A percentile compares a stretch with the other conserved stretches of the same genome.
Conservation (phyloP, 2,888 invertebrate species). For the Scelioninae gen. 1 region DNA sequence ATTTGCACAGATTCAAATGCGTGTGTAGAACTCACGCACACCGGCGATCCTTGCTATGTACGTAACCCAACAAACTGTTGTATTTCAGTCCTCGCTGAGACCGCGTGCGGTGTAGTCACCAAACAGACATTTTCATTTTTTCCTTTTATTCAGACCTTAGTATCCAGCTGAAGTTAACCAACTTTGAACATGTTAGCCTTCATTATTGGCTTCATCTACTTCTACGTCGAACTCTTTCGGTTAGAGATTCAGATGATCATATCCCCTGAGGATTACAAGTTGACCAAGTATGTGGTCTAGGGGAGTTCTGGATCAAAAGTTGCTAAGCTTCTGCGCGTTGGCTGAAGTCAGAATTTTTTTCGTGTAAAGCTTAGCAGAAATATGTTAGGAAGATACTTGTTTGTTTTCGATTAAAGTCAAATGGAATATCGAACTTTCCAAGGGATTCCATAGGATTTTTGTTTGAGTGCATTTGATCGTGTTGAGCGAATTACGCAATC, state of each 20-base stretch:
- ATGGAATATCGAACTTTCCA: not conserved
- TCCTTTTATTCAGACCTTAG: not conserved
- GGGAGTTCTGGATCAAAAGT: not conserved
- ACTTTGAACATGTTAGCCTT: conserved; percentile 68
- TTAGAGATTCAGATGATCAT: not conserved
- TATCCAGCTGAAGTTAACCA: not conserved
- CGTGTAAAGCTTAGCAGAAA: too few species aligned
- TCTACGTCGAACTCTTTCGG: conserved; percentile 1
- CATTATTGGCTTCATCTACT: conserved; percentile 69
- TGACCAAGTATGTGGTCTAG: conserved; percentile 79
- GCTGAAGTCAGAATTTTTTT: too few species aligned
- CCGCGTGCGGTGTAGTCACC: conserved; percentile 78
- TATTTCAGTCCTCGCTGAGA: conserved; percentile 79
- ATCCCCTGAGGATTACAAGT: conserved; percentile 72
- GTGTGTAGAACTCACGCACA: conserved; percentile 73
- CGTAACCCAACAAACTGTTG: conserved; percentile 67
- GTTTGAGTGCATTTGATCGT: not conserved
- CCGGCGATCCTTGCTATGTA: conserved; percentile 53
- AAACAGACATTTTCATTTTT: too few species aligned
- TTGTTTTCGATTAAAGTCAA: too few species aligned
- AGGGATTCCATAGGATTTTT: not conserved
- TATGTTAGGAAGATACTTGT: too few species aligned
- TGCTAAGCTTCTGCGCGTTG: not conserved
- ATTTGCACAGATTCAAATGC: conserved; percentile 72
- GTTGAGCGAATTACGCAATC: conserved; percentile 21